Base-by-base conservation (phyloP, 1,140 invertebrate genomes). In the Drosophila athabasca region DNA sequence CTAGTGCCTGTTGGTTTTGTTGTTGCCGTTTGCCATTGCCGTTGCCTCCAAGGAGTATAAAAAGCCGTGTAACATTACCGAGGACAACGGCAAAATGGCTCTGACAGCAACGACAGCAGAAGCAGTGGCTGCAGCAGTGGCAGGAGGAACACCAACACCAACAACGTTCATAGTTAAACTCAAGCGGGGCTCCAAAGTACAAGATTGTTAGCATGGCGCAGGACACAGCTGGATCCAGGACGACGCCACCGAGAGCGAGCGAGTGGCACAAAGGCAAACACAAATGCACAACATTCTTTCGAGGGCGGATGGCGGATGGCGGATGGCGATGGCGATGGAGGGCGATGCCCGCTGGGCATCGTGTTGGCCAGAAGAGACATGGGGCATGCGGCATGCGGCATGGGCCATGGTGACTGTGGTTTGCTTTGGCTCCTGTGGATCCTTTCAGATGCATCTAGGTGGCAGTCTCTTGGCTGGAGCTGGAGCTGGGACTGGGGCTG, bases 251-350 rank as follows among this genome's bases (percentile, higher is more conserved):
- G 54, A 69, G 60, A 49, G 17, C 17, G 17, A 19, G 17, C 17
- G 17, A 57, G 61, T 24, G 65, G 39, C 79, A 87, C 71, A 88
- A 79, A 82, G 79, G 53, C 79, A 74, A 78, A 66, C 75, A 75
- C 52, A 79, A 87, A 66, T 82, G 82, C 82, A 82, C 66, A 74
- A 62, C 74, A 85, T 75, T 88, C 74, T 76, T 88, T 57, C 15
- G 45, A 24, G 44, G 31, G 9, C 51, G 48, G 69, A 26, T 43
- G 52, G 17, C 17, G 17, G 17, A 19, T 19, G 17, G 17, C n/a
- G 1, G 17, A 19, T 19, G 17, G 17, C 17, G 69, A 26, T 43
- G 52, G 39, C 31, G 61, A 31, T 31, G 29, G 29, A 31, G 29
- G 49, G 50, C 68, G 57, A 51, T 55, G 51, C 69, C 74, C 52